Conservation (phyloP, 2,113 vertebrate genomes). For the Bufo gargarizans region DNA sequence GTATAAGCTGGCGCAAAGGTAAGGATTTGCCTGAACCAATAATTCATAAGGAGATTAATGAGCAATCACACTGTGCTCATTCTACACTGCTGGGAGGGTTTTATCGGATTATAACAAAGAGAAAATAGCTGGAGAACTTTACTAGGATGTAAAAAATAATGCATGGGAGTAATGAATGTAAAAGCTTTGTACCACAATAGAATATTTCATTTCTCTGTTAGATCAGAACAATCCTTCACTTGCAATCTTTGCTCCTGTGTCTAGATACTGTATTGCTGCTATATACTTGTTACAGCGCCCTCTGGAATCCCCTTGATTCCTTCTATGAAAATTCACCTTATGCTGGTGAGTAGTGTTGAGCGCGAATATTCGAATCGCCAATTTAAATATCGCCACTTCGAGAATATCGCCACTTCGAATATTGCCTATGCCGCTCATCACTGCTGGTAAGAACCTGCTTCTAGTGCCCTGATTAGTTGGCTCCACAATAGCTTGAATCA, state of each 20-base stretch:
- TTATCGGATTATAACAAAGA: background rate
- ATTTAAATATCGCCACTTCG: too few species aligned
- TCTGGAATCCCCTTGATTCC: too few species aligned
- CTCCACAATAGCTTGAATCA: too few species aligned
- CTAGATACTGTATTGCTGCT: too few species aligned
- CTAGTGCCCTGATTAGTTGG: too few species aligned
- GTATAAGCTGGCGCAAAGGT: background rate
- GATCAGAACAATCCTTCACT: background rate
- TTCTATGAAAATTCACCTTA: too few species aligned
- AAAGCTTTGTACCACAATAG: background rate
- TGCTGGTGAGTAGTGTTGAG: too few species aligned
- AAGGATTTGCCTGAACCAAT: background rate
- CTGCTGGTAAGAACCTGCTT: too few species aligned
- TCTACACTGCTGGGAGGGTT: conserved; percentile 6
- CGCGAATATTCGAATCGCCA: too few species aligned
- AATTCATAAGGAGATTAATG: conserved; percentile 34
- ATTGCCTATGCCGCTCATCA: too few species aligned
- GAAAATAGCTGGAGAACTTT: background rate
- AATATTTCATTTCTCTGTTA: background rate
- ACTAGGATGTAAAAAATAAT: background rate
- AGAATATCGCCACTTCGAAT: too few species aligned
- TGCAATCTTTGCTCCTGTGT: background rate
- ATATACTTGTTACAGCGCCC: too few species aligned
- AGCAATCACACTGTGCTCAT: background rate
- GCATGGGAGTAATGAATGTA: background rate